Percentiles rank a stretch among this genome's conserved stretches.
phyloP scores from a whole-genome alignment of 2,797 vertebrate genomes.

The Microhierax caerulescens region DNA sequence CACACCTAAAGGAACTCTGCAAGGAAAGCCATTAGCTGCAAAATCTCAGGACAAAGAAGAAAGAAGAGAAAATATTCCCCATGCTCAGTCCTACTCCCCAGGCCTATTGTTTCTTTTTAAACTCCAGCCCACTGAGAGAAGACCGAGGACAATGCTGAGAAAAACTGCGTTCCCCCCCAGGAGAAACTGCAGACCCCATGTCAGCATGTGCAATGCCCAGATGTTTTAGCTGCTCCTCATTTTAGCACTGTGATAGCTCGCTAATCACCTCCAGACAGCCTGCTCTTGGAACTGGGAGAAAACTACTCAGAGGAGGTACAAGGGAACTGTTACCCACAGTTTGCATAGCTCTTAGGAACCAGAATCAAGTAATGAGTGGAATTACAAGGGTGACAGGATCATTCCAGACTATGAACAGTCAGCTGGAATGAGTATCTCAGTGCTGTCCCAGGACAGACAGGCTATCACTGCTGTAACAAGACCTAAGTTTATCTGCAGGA shows the following conservation, averaged over 20 bases:
- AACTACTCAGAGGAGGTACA: background rate
- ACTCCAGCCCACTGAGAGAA: background rate
- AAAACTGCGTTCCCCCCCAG: background rate
- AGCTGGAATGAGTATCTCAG: background rate
- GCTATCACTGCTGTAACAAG: background rate
- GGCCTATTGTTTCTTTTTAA: background rate
- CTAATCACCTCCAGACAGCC: background rate
- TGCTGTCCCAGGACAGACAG: background rate
- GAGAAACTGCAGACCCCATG: background rate
- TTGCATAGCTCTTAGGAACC: background rate
- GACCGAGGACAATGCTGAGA: fast-evolving
- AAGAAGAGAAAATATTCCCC: background rate
- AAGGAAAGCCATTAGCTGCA: background rate
- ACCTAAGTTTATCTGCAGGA: background rate
- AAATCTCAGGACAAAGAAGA: background rate
- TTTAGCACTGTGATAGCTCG: background rate
- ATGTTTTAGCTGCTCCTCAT: background rate
- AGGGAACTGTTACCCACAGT: background rate
- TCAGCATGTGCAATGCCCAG: background rate
- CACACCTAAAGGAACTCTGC: background rate
- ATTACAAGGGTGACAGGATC: background rate
- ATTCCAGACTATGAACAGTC: background rate
- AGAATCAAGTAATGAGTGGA: background rate
- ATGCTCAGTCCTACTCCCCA: background rate
- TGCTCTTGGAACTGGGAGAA: background rate